Conservation (phyloP, 2,113 vertebrate species). For the Charina bottae region DNA sequence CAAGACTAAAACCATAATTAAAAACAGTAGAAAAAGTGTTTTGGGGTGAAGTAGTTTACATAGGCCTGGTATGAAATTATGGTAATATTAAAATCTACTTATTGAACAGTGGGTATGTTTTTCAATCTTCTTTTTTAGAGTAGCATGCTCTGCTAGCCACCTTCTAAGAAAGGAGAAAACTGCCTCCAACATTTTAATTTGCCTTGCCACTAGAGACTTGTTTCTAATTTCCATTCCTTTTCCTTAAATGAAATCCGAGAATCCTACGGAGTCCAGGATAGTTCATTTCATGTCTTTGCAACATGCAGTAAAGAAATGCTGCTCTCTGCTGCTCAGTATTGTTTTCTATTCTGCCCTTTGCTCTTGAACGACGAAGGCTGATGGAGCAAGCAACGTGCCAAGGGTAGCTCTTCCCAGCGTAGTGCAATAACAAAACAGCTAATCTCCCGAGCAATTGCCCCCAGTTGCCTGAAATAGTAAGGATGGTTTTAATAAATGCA, state of each 20-base stretch:
- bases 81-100: background rate
- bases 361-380: background rate
- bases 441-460: background rate
- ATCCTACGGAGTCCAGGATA: background rate
- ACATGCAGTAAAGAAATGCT: background rate
- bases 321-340: background rate
- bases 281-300: background rate
- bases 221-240: background rate
- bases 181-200: background rate
- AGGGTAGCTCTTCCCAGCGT: background rate
- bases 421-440: background rate
- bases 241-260: background rate
- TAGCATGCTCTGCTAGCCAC: background rate
- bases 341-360: background rate
- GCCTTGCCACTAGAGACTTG: background rate
- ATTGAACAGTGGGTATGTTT: background rate
- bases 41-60: background rate
- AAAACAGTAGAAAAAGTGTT: background rate
- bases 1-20: background rate
- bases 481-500: background rate
- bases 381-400: background rate
- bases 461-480: background rate
- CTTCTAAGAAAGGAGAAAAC: background rate
- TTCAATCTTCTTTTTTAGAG: background rate
- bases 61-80: background rate